phyloP scores from a whole-genome alignment of 2,888 invertebrate genomes.

The Bombylius discolor region DNA sequence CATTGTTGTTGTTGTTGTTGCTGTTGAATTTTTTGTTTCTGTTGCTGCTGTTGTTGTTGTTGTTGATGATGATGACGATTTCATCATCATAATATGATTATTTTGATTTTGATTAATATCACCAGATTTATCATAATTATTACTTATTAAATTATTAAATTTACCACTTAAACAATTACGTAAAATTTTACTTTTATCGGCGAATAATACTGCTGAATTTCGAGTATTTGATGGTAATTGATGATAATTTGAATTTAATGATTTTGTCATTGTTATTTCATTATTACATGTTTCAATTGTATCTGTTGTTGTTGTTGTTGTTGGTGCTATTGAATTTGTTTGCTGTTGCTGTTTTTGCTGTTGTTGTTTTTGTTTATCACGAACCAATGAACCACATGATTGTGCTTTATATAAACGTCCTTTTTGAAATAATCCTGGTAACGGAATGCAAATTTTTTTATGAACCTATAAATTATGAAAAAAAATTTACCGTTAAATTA shows the following conservation, averaged over 20 bases:
- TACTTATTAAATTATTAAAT: background rate
- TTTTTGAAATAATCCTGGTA: constrained; percentile 42
- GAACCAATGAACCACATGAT: constrained; percentile 47
- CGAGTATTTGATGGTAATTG: constrained; percentile 5
- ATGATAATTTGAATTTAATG: background rate
- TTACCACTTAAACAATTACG: constrained; percentile 13
- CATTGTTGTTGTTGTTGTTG: background rate
- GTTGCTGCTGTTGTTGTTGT: background rate
- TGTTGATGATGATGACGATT: background rate
- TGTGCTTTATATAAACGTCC: constrained; percentile 48
- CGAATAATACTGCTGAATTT: constrained; percentile 15
- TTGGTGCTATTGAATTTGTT: background rate
- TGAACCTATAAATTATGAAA: constrained; percentile 41
- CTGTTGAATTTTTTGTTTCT: background rate
- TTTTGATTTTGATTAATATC: constrained; percentile 18
- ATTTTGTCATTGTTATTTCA: no score
- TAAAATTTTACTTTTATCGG: constrained; percentile 15
- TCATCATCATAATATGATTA: background rate
- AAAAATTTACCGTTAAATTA: constrained; percentile 23
- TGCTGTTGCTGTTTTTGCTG: background rate
- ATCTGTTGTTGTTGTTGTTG: background rate
- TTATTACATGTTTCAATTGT: background rate
- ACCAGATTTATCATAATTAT: background rate
- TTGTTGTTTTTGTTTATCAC: constrained; percentile 32
- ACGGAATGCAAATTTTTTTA: constrained; percentile 48